Conservation (phyloP, 2,888 invertebrate genomes). For the Andrena bucephala region DNA sequence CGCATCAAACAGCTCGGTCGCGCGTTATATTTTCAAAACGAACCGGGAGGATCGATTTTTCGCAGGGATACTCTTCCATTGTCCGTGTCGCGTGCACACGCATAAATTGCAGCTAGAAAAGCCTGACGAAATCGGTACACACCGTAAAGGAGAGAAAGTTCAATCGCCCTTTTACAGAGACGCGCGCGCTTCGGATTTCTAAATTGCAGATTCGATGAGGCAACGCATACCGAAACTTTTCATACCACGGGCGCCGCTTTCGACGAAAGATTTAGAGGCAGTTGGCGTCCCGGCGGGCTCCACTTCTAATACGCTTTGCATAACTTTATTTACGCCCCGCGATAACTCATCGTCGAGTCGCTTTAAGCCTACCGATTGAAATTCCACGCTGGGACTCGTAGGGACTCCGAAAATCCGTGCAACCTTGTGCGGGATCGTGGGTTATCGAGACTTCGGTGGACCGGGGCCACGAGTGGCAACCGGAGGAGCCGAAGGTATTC, state of each 20-base stretch:
- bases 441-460: neutral
- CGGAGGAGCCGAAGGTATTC: too few relatives aligned
- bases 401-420: neutral
- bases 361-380: constrained; percentile 19
- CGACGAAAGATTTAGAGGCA: constrained; percentile 40
- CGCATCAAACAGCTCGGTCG: neutral
- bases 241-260: constrained; percentile 31
- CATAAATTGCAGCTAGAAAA: constrained; percentile 41
- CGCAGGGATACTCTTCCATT: constrained; percentile 24
- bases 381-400: constrained; percentile 7
- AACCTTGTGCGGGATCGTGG: neutral
- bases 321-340: constrained; percentile 44
- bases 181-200: constrained; percentile 49
- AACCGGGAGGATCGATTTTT: neutral
- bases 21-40: constrained; percentile 27
- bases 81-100: constrained; percentile 7
- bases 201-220: constrained; percentile 56
- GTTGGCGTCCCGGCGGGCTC: constrained; percentile 3
- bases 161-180: constrained; percentile 45
- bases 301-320: constrained; percentile 52
- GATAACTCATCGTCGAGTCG: constrained; percentile 36
- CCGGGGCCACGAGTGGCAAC: too few relatives aligned
- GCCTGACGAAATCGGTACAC: constrained; percentile 46
- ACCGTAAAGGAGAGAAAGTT: constrained; percentile 65
- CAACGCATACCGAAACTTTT: constrained; percentile 50